These are phyloP conservation scores for Oconnorella tubifera DNA, from an alignment of 2,888 invertebrate species.

Conservation along the genomic window DNA sequence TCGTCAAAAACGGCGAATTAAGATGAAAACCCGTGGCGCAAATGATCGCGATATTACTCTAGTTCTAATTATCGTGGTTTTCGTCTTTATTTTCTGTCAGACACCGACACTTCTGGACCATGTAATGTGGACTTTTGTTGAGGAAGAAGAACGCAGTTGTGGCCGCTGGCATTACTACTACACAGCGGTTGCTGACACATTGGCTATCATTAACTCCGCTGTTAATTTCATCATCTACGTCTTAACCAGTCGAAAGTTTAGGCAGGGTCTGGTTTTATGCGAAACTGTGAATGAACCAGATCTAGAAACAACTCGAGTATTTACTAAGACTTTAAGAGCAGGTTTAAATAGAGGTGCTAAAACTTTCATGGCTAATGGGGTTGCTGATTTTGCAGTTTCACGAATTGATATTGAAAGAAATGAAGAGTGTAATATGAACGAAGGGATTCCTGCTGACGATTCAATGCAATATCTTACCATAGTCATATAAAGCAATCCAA, in stretches of 20 bases:
- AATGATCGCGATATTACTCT: slow-evolving; percentile 35
- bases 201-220: slow-evolving; percentile 36
- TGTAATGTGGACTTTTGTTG: slow-evolving; percentile 38
- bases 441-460: too few species aligned
- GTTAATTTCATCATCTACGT: slow-evolving; percentile 38
- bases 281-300: too few species aligned
- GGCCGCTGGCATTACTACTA: slow-evolving; percentile 39
- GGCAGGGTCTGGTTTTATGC: slow-evolving; percentile 18
- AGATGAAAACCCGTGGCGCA: slow-evolving; percentile 12
- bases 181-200: slow-evolving; percentile 37
- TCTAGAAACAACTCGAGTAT: too few species aligned
- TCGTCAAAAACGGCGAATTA: slow-evolving; percentile 20
- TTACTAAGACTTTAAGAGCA: too few species aligned
- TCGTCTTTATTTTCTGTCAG: slow-evolving; percentile 37
- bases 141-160: slow-evolving; percentile 23
- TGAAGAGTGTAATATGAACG: too few species aligned
- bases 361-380: too few species aligned
- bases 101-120: slow-evolving; percentile 39
- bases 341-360: too few species aligned
- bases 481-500: too few species aligned
- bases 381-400: too few species aligned
- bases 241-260: slow-evolving; percentile 35
- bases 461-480: too few species aligned
- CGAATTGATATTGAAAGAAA: too few species aligned
- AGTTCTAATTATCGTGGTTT: slow-evolving; percentile 37